Percentiles rank a stretch among this genome's conserved stretches.
These are phyloP conservation scores for Brachionus rotundiformis DNA, from an alignment of 1,140 invertebrate species.

Conservation along the genomic window DNA sequence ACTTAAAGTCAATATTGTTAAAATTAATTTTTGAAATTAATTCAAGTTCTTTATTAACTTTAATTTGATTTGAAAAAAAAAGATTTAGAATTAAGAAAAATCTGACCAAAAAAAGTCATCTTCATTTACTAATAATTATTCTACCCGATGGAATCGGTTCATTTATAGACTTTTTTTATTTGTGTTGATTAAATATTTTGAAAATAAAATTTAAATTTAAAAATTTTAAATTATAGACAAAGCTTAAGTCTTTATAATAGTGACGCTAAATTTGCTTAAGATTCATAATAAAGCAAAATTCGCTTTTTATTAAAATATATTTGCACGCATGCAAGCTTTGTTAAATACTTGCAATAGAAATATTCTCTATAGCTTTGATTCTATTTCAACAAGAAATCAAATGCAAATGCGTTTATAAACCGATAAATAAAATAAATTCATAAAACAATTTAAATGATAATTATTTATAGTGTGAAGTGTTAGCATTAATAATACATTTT, in stretches of 20 bases:
- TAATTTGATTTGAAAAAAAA: no score
- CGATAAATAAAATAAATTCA: conserved; percentile 28
- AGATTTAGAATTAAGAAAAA: no score
- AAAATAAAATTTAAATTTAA: background rate
- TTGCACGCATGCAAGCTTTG: background rate
- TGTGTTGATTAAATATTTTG: no score
- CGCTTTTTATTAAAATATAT: background rate
- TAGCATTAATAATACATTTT: background rate
- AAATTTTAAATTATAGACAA: conserved; percentile 6
- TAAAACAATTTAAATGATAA: conserved; percentile 29
- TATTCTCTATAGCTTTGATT: conserved; percentile 1
- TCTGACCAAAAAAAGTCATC: no score
- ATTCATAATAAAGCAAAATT: background rate
- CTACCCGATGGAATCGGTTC: no score
- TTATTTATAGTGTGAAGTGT: background rate
- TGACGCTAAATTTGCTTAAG: conserved; percentile 3
- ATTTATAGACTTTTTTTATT: background rate
- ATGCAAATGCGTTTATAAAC: conserved; percentile 41
- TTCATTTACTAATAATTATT: no score
- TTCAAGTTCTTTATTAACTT: no score
- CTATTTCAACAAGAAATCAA: conserved; percentile 11
- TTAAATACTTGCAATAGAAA: background rate
- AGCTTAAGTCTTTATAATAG: conserved; percentile 3
- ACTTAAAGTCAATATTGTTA: no score
- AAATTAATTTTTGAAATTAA: no score